Evolutionary conservation across 2,888 invertebrate species (phyloP).

Genomic region (Drosophila villosipedis): DNA sequence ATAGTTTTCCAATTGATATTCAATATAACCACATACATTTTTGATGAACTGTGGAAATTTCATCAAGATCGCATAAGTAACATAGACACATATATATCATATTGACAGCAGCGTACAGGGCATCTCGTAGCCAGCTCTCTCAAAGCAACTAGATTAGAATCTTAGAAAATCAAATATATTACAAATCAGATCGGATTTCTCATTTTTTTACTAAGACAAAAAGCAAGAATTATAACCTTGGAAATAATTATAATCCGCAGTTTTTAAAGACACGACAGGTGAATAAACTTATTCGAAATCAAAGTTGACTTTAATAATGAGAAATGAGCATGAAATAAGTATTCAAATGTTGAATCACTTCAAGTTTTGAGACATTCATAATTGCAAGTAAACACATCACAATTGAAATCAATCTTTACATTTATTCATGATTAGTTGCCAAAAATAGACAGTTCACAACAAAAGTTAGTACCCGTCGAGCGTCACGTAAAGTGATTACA

Average conservation of each 20-base stretch:
- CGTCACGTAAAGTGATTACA: not conserved
- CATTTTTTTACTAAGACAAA: not conserved
- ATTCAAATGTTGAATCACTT: not conserved
- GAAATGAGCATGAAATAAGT: not conserved
- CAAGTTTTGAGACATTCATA: not conserved
- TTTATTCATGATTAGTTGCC: not conserved
- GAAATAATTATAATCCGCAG: not conserved
- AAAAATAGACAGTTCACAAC: not conserved
- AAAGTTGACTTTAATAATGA: not conserved
- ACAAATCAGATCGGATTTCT: not conserved
- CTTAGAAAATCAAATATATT: not conserved
- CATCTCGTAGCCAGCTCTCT: not conserved
- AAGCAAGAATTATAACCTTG: not conserved
- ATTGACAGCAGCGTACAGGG: not conserved
- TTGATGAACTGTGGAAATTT: not conserved
- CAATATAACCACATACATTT: not conserved
- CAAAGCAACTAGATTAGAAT: not conserved
- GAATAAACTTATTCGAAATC: not conserved
- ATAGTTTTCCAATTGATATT: not conserved
- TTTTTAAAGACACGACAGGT: no score
- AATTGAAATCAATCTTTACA: not conserved
- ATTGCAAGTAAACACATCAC: not conserved
- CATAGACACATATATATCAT: not conserved
- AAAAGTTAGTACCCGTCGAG: no score
- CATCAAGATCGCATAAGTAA: not conserved